These are phyloP conservation scores for Cetoscarus ocellatus DNA, from an alignment of 2,797 vertebrate species.

Conservation along the genomic window DNA sequence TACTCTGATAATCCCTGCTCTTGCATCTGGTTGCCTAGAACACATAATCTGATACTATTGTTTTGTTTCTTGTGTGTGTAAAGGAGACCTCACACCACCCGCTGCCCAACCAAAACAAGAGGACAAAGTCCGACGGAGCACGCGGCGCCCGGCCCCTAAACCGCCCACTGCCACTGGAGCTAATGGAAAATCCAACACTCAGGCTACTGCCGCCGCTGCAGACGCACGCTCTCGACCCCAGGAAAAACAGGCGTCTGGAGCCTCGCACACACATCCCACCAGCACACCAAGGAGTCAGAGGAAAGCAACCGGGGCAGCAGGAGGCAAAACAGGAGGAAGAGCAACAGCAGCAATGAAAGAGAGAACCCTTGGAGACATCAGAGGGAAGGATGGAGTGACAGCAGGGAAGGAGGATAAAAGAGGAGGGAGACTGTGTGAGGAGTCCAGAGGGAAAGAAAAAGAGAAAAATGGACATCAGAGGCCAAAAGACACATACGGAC, in stretches of 20 bases:
- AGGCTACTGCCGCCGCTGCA: slow-evolving; percentile 9
- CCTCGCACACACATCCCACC: slow-evolving; percentile 70
- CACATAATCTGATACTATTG: slow-evolving; percentile 65
- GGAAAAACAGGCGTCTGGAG: slow-evolving; percentile 73
- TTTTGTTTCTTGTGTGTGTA: slow-evolving; percentile 44
- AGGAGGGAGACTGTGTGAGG: slow-evolving; percentile 73
- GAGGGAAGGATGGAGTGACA: slow-evolving; percentile 49
- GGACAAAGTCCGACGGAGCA: slow-evolving; percentile 89
- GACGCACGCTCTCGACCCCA: slow-evolving; percentile 52
- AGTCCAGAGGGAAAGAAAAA: slow-evolving; percentile 66
- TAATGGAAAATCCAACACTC: slow-evolving; percentile 82
- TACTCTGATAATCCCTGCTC: slow-evolving; percentile 63
- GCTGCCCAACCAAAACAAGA: slow-evolving; percentile 87
- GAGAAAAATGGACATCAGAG: slow-evolving; percentile 76
- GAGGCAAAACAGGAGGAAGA: slow-evolving; percentile 48
- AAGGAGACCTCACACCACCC: slow-evolving; percentile 90
- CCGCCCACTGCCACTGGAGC: slow-evolving; percentile 56
- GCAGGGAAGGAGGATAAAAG: slow-evolving; percentile 69
- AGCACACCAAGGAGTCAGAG: slow-evolving; percentile 61
- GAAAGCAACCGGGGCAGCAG: slow-evolving; percentile 53
- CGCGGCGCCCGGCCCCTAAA: slow-evolving; percentile 89
- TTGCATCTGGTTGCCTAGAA: slow-evolving; percentile 59
- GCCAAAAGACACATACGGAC: slow-evolving; percentile 74
- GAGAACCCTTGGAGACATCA: slow-evolving; percentile 51
- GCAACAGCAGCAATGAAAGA: slow-evolving; percentile 55